Evolutionary conservation across 1,140 invertebrate genomes (phyloP).

Genomic region (Platorchestia sp.): DNA sequence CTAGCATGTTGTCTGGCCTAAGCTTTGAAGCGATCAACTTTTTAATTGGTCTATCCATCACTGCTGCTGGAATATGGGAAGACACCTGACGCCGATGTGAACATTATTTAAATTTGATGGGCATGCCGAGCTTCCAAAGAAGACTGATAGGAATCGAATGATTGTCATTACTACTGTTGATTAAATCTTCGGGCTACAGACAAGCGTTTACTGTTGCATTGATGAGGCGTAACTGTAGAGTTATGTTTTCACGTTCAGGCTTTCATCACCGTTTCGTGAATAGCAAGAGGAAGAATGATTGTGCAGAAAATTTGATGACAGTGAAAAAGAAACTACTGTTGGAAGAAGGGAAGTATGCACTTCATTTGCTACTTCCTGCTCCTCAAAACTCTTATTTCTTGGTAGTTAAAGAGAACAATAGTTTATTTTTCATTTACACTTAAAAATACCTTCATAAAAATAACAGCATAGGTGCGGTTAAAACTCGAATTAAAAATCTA

Average conservation of each 20-base stretch:
- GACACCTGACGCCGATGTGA: constrained; percentile 51
- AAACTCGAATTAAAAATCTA: background rate
- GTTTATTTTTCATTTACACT: background rate
- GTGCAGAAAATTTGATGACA: background rate
- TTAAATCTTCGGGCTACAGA: constrained; percentile 22
- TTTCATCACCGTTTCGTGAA: background rate
- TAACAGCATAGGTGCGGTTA: background rate
- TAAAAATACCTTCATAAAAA: background rate
- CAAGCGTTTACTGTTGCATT: background rate
- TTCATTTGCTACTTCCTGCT: too few relatives aligned
- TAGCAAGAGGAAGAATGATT: background rate
- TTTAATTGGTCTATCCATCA: constrained; percentile 50
- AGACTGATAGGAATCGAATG: constrained; percentile 54
- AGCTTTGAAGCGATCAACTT: constrained; percentile 33
- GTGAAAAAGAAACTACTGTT: background rate
- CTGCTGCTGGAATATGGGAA: constrained; percentile 46
- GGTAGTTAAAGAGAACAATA: background rate
- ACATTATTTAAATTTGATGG: constrained; percentile 55
- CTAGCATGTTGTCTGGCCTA: background rate
- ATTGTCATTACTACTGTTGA: constrained; percentile 54
- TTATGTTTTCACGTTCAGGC: background rate
- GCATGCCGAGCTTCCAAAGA: constrained; percentile 45
- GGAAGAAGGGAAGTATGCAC: background rate
- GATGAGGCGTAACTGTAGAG: constrained; percentile 8
- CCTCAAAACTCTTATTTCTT: too few relatives aligned